Evolutionary conservation across 2,113 vertebrate genomes (phyloP), one percentile per base, ranked within the genome.

Genomic region (Hemiscyllium ocellatum): DNA sequence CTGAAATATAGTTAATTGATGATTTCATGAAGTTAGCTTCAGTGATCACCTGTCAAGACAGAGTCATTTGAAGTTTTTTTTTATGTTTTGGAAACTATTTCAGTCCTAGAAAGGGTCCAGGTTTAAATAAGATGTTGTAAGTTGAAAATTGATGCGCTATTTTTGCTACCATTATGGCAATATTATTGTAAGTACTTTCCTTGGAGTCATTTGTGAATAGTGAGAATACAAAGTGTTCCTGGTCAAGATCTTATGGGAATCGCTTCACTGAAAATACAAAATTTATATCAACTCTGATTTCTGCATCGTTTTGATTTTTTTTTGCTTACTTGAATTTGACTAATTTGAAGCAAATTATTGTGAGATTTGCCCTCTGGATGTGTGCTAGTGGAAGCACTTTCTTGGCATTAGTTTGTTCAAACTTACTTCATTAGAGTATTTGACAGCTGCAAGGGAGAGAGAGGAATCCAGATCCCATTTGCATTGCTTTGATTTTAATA

Each of bases 201-300:
- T 52, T 22, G 22, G 50, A 52, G 85, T 50, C 85, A 52, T 87
- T 87, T 87, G 1, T 87, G 47, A 87, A 50, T 87, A 50, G 47
- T 52, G 20, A 52, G 85, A 52, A 52, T 52, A 26, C 10, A 47
- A 52, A 50, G 8, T 87, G 85, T 85, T 24, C 42, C 19, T 7
- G 42, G 19, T 56, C 26, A 52, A 50, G 24, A 6, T 87, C 50
- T 52, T 56, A 50, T 87, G 86, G 47, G 24, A 56, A 24, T 87
- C 61, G 29, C 5, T 68, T 68, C 33, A 15, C 66, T 66, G 33
- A 91, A 93, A 37, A 42, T 93, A 68, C 52, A 26, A 37, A 93
- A 93, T 93, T 65, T 37, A 65, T 61, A 93, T 65, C 56, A 93
- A 37, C 61, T 42, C 89, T 91, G 56, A 91, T 91, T 91, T 91